Percentiles rank a stretch among this genome's conserved stretches.
Evolutionary conservation across 2,113 vertebrate genomes (phyloP).

Genomic region (Megaceryle maxima): DNA sequence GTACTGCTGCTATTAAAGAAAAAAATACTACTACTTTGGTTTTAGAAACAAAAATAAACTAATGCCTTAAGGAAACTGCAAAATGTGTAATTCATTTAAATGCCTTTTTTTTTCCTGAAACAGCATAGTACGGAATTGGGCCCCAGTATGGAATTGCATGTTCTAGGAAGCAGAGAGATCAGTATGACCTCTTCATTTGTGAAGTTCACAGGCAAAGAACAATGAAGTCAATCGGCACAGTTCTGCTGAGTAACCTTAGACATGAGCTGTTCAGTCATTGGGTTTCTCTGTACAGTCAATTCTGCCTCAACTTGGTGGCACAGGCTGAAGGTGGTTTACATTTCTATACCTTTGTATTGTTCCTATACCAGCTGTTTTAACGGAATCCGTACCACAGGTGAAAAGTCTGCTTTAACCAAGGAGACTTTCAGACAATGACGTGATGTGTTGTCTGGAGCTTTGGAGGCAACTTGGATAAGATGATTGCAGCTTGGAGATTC

Average conservation of each 20-base stretch:
- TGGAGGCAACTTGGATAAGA: neutral
- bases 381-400: neutral
- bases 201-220: neutral
- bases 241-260: neutral
- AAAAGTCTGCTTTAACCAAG: neutral
- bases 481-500: neutral
- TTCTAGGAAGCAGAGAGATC: neutral
- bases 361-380: neutral
- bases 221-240: neutral
- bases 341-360: neutral
- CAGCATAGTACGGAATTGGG: neutral
- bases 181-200: neutral
- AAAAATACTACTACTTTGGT: neutral
- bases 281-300: neutral
- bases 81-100: neutral
- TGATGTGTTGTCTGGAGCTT: neutral
- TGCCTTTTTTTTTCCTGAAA: neutral
- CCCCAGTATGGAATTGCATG: neutral
- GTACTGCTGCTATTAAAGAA: neutral
- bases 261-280: rapidly evolving
- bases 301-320: neutral
- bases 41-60: neutral
- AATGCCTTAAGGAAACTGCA: neutral
- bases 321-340: neutral
- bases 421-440: neutral